Base-by-base conservation (phyloP, 2,797 vertebrate species). In the Babyrousa celebensis region DNA sequence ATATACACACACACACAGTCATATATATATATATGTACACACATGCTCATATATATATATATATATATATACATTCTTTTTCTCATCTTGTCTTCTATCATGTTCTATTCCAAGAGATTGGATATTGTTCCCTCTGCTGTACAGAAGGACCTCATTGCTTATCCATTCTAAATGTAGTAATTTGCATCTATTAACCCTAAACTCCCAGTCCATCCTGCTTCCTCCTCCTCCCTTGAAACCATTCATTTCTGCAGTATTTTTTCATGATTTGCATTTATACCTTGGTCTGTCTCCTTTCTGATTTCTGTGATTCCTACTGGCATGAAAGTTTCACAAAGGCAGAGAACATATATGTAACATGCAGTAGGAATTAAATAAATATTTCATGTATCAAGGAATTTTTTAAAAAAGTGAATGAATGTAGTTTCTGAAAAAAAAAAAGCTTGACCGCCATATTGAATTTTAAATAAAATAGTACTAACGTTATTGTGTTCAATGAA, bases 161-260 rank as follows among this genome's bases (percentile, higher is more conserved):
- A 48, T 48, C 43, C 43, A 48, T 48, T 48, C 43, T 48, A 48
- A 48, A 48, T 10, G 43, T 10, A 48, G 43, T 48, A 48, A 10
- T 48, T 48, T 48, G 43, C 43, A 48, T 48, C 43, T 48, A 48
- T 48, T 48, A 48, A 48, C 9, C 43, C 43, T 6, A 48, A 48
- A 48, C 43, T 48, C 43, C 43, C 9, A 48, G 43, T 48, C 43
- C 43, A 48, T 48, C 43, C 43, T 10, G 6, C 43, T 48, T 10
- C 43, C 43, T 48, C 43, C 43, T 48, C 43, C 43, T 48, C 43
- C 43, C 43, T 48, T 48, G 43, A 48, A 48, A 48, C 43, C 12
- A 21, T 94, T 87, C 36, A 58, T 36, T 91, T 93, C n/a, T n/a
- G 56, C 5, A 95, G 29, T 3, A 62, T 84, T 96, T 85, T 95